Evolutionary conservation across 2,797 vertebrate genomes (phyloP), one percentile per base, ranked within the genome.

Genomic region (Lutjanus argentimaculatus): DNA sequence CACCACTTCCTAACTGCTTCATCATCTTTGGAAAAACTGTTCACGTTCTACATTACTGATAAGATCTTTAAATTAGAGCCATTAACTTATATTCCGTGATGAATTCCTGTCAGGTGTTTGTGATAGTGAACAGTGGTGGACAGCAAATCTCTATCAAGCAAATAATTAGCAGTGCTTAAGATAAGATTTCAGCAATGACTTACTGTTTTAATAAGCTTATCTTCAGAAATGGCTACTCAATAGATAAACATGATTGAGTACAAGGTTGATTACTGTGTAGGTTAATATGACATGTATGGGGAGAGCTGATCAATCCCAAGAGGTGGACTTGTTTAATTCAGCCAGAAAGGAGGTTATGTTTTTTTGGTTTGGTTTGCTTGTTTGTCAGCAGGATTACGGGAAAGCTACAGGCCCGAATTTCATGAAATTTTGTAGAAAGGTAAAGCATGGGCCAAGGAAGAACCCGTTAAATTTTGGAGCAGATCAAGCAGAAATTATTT

Each of bases 111-210:
- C 14, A 45, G 25, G 59, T 64, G 53, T 75, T 21, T 25, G 9
- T 52, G 71, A 77, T 61, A 36, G 67, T 2, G 11, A 17, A 64
- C 43, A 14, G 19, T 49, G 4, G 17, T 45, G 21, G 2, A 48
- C 40, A 83, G 77, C 48, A 69, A 65, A 63, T 67, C 19, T 69
- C n/a, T 70, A 67, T 76, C n/a, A 67, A 13, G 5, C 73, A n/a
- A 43, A 19, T 7, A 16, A 45, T 25, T 3, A 46, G 2, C 30
- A 36, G 30, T 3, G 30, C n/a, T 40, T 15, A n/a, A 70, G 71
- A 80, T 74, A 55, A 62, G 36, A 71, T 30, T 55, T 59, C 13
- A 63, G n/a, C 7, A 6, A 19, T 25, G 9, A 63, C 19, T 66
- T 25, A 51, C 48, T 43, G 58, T 68, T 63, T 72, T 73, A 12